Percentiles rank a stretch among this genome's conserved stretches.
phyloP scores from a whole-genome alignment of 2,113 vertebrate genomes.

The Donacobius atricapilla region DNA sequence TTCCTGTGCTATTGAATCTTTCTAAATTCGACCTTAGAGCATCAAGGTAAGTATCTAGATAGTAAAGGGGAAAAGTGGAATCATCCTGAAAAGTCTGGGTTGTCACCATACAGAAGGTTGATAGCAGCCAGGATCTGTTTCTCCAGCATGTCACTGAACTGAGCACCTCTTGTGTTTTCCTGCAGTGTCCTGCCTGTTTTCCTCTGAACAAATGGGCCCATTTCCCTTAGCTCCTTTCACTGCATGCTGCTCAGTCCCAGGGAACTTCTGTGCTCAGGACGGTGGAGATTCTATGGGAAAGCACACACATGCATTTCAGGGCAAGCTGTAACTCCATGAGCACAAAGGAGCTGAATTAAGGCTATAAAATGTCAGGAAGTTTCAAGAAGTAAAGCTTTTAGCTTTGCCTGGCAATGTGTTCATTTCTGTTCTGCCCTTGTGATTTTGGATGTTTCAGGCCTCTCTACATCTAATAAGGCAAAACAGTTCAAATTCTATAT shows the following conservation, averaged over 20 bases:
- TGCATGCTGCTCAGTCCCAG: background rate
- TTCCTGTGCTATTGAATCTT: background rate
- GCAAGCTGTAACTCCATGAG: background rate
- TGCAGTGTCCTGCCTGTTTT: background rate
- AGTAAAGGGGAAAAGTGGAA: background rate
- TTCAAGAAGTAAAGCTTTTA: background rate
- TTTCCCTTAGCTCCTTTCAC: background rate
- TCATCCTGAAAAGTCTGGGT: background rate
- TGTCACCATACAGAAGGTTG: rapidly evolving
- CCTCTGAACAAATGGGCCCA: rapidly evolving
- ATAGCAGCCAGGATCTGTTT: background rate
- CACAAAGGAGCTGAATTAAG: background rate
- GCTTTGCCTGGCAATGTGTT: background rate
- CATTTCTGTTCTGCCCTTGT: background rate
- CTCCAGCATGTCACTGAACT: background rate
- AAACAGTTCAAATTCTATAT: background rate
- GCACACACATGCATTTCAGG: rapidly evolving
- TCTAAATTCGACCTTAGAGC: background rate
- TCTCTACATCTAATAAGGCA: background rate
- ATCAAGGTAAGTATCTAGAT: too few species aligned
- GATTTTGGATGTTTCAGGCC: background rate
- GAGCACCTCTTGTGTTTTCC: background rate
- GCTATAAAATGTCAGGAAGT: background rate
- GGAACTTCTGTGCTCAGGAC: background rate
- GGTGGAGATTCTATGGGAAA: background rate